Conservation (phyloP, 1,140 invertebrate species). For the Bombus fervidus region DNA sequence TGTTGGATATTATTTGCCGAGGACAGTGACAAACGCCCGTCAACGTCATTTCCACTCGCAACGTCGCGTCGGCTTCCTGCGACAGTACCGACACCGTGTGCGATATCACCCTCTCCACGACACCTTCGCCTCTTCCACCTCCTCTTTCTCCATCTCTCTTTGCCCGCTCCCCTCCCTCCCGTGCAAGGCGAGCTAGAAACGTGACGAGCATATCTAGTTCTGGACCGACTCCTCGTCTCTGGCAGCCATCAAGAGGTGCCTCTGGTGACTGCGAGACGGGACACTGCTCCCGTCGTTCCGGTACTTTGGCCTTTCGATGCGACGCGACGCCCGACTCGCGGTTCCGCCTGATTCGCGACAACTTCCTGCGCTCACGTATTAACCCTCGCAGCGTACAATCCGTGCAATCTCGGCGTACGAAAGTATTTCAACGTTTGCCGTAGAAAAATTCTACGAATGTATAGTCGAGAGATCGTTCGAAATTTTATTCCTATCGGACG, state of each 20-base stretch:
- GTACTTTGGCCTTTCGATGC: not conserved
- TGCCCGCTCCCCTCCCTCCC: conserved; percentile 46
- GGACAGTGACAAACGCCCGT: conserved; percentile 82
- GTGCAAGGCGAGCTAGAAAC: conserved; percentile 68
- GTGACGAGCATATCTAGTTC: conserved; percentile 76
- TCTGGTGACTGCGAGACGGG: conserved; percentile 59
- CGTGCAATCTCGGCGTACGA: too few relatives aligned
- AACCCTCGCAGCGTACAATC: too few relatives aligned
- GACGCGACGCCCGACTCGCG: not conserved
- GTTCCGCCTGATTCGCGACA: not conserved
- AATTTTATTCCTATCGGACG: too few relatives aligned
- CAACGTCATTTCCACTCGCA: conserved; percentile 78
- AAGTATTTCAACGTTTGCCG: too few relatives aligned
- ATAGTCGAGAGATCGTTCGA: too few relatives aligned
- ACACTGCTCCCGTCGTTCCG: not conserved
- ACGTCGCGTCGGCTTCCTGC: conserved; percentile 63
- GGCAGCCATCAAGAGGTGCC: conserved; percentile 67
- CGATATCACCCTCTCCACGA: conserved; percentile 38
- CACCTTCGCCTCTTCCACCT: conserved; percentile 32
- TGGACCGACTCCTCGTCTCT: conserved; percentile 74
- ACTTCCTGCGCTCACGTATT: too few relatives aligned
- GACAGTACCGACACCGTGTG: conserved; percentile 39
- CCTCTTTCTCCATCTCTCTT: not conserved
- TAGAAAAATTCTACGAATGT: too few relatives aligned
- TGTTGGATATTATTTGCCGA: conserved; percentile 81